Evolutionary conservation across 2,113 vertebrate genomes (phyloP).

Genomic region (Arizona elegans): DNA sequence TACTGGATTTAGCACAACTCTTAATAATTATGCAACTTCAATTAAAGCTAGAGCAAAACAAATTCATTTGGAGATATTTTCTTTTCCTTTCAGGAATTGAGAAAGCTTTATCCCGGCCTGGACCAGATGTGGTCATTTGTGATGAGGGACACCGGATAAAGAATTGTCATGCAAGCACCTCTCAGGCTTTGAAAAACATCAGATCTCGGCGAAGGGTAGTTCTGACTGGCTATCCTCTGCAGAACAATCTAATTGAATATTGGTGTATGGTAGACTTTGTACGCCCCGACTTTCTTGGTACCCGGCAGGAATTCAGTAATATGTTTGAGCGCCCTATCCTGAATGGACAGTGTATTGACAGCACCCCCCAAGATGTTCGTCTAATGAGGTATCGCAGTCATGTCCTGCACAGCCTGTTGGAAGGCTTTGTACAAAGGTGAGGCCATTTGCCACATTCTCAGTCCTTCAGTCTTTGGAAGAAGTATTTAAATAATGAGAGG

Average conservation of each 20-base stretch:
- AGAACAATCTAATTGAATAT: conserved; percentile 98
- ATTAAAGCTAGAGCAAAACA: background rate
- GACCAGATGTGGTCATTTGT: conserved; percentile 96
- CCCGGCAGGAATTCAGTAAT: conserved; percentile 98
- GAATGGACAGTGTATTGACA: conserved; percentile 96
- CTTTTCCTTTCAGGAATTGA: conserved; percentile 81
- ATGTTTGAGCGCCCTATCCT: conserved; percentile 98
- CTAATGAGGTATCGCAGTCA: conserved; percentile 98
- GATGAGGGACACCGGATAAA: conserved; percentile 98
- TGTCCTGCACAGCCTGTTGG: conserved; percentile 94
- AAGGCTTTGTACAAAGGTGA: conserved; percentile 98
- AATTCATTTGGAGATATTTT: background rate
- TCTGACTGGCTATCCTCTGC: conserved; percentile 92
- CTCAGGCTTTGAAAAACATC: conserved; percentile 96
- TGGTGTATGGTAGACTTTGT: conserved; percentile 99
- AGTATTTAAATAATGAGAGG: background rate
- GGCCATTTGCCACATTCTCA: background rate
- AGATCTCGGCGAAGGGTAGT: conserved; percentile 92
- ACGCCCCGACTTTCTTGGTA: conserved; percentile 93
- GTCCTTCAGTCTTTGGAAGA: fast-evolving
- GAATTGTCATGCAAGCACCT: conserved; percentile 97
- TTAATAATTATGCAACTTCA: background rate
- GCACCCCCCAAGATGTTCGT: conserved; percentile 92
- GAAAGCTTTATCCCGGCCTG: conserved; percentile 88
- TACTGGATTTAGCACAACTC: background rate